Percentiles rank a stretch among this genome's conserved stretches.
Conservation (phyloP, 2,888 invertebrate genomes). For the Escarpia spicata region DNA sequence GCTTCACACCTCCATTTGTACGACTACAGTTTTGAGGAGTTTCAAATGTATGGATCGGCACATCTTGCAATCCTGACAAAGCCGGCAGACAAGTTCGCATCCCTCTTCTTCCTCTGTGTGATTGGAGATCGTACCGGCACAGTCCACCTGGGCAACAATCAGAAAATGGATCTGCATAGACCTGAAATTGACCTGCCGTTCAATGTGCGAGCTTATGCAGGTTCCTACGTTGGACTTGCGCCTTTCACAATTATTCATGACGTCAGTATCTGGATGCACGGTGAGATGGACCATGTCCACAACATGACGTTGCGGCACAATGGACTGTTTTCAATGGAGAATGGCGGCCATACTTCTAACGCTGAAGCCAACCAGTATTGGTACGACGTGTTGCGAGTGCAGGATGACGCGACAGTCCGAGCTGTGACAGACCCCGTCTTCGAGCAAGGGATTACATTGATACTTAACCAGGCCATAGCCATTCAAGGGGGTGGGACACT, state of each 20-base stretch:
- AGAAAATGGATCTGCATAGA: conserved; percentile 47
- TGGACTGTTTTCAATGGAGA: conserved; percentile 46
- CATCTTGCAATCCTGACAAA: conserved; percentile 48
- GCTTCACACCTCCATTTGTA: conserved; percentile 42
- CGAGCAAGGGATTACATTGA: conserved; percentile 42
- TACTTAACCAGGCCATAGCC: conserved; percentile 38
- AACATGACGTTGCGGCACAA: conserved; percentile 49
- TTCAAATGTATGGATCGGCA: conserved; percentile 50
- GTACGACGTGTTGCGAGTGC: conserved; percentile 47
- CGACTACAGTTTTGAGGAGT: conserved; percentile 47
- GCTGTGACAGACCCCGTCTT: conserved; percentile 45
- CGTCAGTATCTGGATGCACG: conserved; percentile 51
- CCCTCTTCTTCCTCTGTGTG: conserved; percentile 52
- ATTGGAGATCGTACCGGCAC: conserved; percentile 54
- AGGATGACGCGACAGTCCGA: conserved; percentile 49
- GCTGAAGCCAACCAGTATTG: conserved; percentile 36
- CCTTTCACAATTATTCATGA: conserved; percentile 50
- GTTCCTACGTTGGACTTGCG: conserved; percentile 47
- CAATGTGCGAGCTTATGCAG: conserved; percentile 48
- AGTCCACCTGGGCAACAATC: conserved; percentile 47
- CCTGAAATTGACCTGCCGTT: conserved; percentile 50
- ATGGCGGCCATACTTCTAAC: conserved; percentile 42
- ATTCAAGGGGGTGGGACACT: conserved; percentile 53
- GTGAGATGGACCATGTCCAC: conserved; percentile 47
- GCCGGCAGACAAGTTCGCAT: conserved; percentile 41